Conservation (phyloP, 2,797 vertebrate genomes). For the Todus mexicanus region DNA sequence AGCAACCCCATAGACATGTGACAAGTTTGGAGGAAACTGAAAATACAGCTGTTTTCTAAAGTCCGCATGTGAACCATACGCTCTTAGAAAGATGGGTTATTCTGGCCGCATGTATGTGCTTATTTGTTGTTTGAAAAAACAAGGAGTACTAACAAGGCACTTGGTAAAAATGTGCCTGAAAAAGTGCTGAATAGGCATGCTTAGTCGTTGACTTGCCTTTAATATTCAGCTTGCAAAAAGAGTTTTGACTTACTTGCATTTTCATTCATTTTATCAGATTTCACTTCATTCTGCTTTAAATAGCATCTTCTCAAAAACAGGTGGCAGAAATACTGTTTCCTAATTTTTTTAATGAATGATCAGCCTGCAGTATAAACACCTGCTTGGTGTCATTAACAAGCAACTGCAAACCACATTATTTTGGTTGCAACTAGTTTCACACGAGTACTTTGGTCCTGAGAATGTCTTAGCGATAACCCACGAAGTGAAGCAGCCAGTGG, state of each 20-base stretch:
- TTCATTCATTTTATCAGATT: neutral
- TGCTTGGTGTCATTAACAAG: neutral
- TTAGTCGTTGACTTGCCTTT: neutral
- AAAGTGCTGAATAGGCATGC: neutral
- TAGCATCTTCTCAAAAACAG: neutral
- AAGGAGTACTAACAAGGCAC: neutral
- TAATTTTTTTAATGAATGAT: neutral
- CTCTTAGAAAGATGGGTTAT: conserved; percentile 17
- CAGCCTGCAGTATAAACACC: neutral
- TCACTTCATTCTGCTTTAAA: conserved; percentile 16
- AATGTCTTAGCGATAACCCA: neutral
- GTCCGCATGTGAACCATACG: neutral
- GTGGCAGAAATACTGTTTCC: neutral
- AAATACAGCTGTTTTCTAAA: conserved; percentile 54
- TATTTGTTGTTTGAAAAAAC: neutral
- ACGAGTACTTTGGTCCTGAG: neutral
- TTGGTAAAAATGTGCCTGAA: conserved; percentile 7
- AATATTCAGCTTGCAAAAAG: neutral
- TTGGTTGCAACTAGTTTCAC: neutral
- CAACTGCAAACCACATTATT: conserved; percentile 1
- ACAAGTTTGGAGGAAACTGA: conserved; percentile 10
- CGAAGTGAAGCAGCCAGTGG: neutral
- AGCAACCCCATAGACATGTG: neutral
- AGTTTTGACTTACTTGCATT: neutral
- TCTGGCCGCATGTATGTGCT: neutral